A percentile compares a stretch with the other conserved stretches of the same genome.
Evolutionary conservation across 2,113 vertebrate genomes (phyloP).

Genomic region (Potamarius usumacintae): DNA sequence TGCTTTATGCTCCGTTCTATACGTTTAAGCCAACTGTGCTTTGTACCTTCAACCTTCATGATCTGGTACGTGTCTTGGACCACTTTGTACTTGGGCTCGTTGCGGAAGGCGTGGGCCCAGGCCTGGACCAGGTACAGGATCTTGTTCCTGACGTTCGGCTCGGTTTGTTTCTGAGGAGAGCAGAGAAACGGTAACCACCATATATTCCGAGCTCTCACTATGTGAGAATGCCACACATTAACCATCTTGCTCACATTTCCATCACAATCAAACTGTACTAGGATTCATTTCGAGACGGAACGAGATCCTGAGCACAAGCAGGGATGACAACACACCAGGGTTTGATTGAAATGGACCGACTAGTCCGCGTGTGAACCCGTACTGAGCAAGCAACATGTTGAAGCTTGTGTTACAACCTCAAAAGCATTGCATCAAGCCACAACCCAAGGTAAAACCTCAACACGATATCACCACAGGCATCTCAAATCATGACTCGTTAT

Average conservation of each 20-base stretch:
- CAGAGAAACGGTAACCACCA: not conserved
- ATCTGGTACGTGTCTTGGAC: conserved; percentile 99
- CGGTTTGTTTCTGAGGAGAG: conserved; percentile 82
- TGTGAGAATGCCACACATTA: not conserved
- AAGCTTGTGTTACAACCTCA: not conserved
- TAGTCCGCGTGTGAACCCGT: not conserved
- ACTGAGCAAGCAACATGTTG: not conserved
- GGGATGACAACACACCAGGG: not conserved
- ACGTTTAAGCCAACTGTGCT: too few relatives aligned
- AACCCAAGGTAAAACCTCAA: too few relatives aligned
- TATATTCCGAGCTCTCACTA: not conserved
- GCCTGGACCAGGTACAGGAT: conserved; percentile 96
- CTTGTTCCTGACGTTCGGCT: conserved; percentile 91
- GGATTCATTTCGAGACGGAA: not conserved
- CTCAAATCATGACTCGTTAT: not conserved
- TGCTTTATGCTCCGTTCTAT: not conserved
- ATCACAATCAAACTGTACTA: not conserved
- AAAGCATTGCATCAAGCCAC: not conserved
- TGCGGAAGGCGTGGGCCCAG: conserved; percentile 96
- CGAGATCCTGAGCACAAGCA: not conserved
- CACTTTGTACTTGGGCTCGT: conserved; percentile 98
- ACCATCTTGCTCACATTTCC: not conserved
- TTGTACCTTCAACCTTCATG: conserved; percentile 95
- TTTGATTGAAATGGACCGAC: not conserved
- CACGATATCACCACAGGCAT: not conserved